Evolutionary conservation across 2,113 vertebrate species (phyloP).

Genomic region (Microtus ochrogaster): DNA sequence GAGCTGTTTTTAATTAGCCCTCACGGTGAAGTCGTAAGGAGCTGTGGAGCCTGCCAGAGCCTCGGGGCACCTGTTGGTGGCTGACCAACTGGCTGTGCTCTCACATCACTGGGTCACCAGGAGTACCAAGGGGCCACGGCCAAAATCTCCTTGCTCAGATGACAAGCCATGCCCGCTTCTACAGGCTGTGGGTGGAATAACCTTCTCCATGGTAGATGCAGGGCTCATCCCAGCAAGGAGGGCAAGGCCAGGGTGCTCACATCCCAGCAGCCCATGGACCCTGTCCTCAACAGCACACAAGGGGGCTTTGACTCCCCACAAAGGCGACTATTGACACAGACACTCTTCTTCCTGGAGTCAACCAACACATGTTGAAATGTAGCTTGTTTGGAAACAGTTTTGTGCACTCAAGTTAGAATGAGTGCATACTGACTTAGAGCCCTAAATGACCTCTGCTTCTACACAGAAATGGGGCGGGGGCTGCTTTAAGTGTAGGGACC

Average conservation of each 20-base stretch:
- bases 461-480: not conserved
- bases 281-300: not conserved
- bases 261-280: rapidly evolving
- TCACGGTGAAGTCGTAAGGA: rapidly evolving
- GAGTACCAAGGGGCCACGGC: not conserved
- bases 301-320: too few species aligned
- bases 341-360: too few species aligned
- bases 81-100: not conserved
- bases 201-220: rapidly evolving
- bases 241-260: rapidly evolving
- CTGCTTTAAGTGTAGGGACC: not conserved
- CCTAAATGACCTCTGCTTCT: rapidly evolving
- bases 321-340: rapidly evolving
- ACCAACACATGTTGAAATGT: not conserved
- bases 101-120: not conserved
- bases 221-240: rapidly evolving
- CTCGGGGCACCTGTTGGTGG: not conserved
- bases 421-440: not conserved
- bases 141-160: rapidly evolving
- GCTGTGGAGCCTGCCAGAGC: not conserved
- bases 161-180: rapidly evolving
- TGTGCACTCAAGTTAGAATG: not conserved
- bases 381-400: conserved; percentile 12
- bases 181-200: rapidly evolving
- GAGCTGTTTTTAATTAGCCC: not conserved